These are phyloP conservation scores for Notospermus geniculatus DNA, from an alignment of 1,140 invertebrate genomes.

Conservation along the genomic window DNA sequence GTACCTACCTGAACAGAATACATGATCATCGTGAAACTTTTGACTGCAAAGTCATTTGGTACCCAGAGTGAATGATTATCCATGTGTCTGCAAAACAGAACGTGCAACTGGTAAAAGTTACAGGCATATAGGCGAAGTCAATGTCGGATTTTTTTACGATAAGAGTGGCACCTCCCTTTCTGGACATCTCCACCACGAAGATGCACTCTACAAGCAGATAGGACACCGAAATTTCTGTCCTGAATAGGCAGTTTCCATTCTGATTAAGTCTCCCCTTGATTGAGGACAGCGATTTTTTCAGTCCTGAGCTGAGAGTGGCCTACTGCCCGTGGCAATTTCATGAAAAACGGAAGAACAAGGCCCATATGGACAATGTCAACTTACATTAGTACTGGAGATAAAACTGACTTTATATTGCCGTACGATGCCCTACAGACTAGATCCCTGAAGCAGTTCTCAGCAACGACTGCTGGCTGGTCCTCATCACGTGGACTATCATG, in stretches of 20 bases:
- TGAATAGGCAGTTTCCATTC: too few species aligned
- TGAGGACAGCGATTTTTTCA: too few species aligned
- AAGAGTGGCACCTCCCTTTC: too few species aligned
- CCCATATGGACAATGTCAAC: slow-evolving; percentile 22
- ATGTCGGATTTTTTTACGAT: too few species aligned
- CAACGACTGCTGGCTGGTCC: slow-evolving; percentile 61
- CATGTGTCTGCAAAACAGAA: slow-evolving; percentile 68
- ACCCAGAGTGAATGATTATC: slow-evolving; percentile 95
- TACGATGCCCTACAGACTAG: slow-evolving; percentile 91
- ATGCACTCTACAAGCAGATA: too few species aligned
- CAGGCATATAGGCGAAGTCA: too few species aligned
- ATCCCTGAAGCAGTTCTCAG: slow-evolving; percentile 92
- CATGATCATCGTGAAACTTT: slow-evolving; percentile 96
- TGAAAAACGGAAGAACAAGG: slow-evolving; percentile 10
- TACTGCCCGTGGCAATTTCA: too few species aligned
- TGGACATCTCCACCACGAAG: too few species aligned
- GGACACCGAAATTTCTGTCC: too few species aligned
- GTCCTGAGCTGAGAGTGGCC: too few species aligned
- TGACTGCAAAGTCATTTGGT: slow-evolving; percentile 92
- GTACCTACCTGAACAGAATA: slow-evolving; percentile 92
- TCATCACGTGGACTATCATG: slow-evolving; percentile 50
- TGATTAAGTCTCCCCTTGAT: too few species aligned
- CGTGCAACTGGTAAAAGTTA: too few species aligned
- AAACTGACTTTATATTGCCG: slow-evolving; percentile 85
- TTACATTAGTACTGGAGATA: slow-evolving; percentile 85